Evolutionary conservation across 2,888 invertebrate species (phyloP), one percentile per base, ranked within the genome.

Genomic region (Drosophila falleni): DNA sequence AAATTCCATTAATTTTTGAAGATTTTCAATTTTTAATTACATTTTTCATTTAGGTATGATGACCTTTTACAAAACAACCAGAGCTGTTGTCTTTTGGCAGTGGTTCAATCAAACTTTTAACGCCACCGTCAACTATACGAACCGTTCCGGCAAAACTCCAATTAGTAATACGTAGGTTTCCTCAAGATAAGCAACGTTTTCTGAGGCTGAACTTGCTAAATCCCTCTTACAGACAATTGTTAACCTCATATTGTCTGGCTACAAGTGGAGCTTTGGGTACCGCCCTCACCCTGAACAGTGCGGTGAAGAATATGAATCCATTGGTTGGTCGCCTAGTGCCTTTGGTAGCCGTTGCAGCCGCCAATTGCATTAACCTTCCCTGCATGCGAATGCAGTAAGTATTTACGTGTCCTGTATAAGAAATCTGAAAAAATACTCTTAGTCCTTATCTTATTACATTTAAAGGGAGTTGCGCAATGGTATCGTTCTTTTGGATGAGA

Each of bases 331-430:
- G 99, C 29, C 94, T 98, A 90, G 99, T 99, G 16, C 99, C 99
- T 0, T 96, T 99, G 91, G 96, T 95, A 33, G 99, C 99, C 0
- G 98, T 99, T 0, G 97, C 98, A 53, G 97, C 98, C 44, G 99
- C 99, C 47, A 99, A 99, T 93, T 98, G 97, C 91, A 97, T 99
- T 90, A 99, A 99, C 93, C 98, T 99, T 90, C 99, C 99, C 6
- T 95, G 98, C 94, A 99, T 99, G 99, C 95, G 99, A 91, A 95
- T 96, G 93, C 95, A 95, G 97, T 97, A 92, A 94, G 90, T 83
- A 41, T 6, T 16, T 4, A 23, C 44, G n/a, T 1, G 3, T 3
- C 3, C 9, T 16, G 5, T 2, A 23, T 23, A n/a, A 4, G 3
- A 23, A 23, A 23, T 23, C 0, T 23, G n/a, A 23, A 23, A 23